Conservation (phyloP, 1,140 invertebrate species). For the Dendroctonus ponderosae region DNA sequence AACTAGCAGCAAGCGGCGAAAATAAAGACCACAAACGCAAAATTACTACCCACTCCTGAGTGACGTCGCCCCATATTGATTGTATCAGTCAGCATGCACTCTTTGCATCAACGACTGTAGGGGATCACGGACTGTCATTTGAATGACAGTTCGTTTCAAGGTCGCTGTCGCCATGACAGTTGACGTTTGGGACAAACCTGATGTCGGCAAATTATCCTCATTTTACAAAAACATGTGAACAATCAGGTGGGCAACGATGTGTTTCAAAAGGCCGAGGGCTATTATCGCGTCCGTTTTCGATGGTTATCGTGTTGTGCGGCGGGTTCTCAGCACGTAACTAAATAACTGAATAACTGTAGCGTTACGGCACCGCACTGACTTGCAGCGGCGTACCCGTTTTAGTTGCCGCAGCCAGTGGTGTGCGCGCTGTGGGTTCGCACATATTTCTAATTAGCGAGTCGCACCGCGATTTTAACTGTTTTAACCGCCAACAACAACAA, state of each 20-base stretch:
- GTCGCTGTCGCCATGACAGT: too few relatives aligned
- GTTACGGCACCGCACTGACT: not conserved
- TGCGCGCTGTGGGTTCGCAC: not conserved
- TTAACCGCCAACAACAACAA: slow-evolving; percentile 6
- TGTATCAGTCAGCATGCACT: too few relatives aligned
- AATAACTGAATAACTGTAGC: not conserved
- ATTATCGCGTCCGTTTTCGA: slow-evolving; percentile 23
- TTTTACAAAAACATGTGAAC: slow-evolving; percentile 30
- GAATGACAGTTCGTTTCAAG: too few relatives aligned
- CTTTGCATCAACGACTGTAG: too few relatives aligned
- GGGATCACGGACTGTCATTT: too few relatives aligned
- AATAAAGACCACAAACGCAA: too few relatives aligned
- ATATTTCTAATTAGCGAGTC: not conserved
- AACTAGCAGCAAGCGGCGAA: too few relatives aligned
- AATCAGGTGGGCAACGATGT: slow-evolving; percentile 27
- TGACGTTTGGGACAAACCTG: too few relatives aligned
- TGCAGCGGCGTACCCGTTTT: not conserved
- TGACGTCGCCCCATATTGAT: too few relatives aligned
- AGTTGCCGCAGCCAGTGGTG: not conserved
- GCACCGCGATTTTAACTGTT: not conserved
- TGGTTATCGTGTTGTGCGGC: slow-evolving; percentile 4
- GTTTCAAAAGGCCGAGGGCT: slow-evolving; percentile 12
- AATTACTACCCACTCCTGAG: too few relatives aligned
- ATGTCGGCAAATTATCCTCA: slow-evolving; percentile 26
- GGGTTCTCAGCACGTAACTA: slow-evolving; percentile 18